Base-by-base conservation (phyloP, 2,888 invertebrate genomes). In the Drosophila sordidapex region DNA sequence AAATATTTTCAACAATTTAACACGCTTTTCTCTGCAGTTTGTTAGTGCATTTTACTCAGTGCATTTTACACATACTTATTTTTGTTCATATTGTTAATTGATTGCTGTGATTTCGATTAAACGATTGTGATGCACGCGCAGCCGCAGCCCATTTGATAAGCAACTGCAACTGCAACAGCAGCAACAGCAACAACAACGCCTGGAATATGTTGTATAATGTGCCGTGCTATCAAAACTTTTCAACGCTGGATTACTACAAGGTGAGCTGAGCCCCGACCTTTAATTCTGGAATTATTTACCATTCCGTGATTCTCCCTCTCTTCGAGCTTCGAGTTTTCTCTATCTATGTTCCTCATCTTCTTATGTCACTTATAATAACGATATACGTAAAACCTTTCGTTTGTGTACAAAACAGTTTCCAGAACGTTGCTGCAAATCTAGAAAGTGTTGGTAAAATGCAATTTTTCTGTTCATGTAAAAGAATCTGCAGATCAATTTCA, bases 161-260 rank as follows among this genome's bases (percentile, higher is more conserved):
- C 49, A 53, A 29, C 62, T 13, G 56, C 61, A 54, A 40, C 58
- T 13, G 56, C 61, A 54, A 40, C 58, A 57, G 36, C 59, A 54
- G 43, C 63, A 60, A 36, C 60, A 60, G 57, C 70, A 73, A 60
- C 61, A 78, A 77, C 78, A 82, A 87, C 89, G 71, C 73, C 78
- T 81, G 85, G 86, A 92, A 91, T 92, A 93, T 93, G 93, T 93
- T 93, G 92, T 93, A 93, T 92, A 93, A 93, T 92, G 93, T 92
- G 81, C 91, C 93, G 79, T 92, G 91, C 78, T 93, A 91, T 90
- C 93, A 92, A 88, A 93, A 93, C 81, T 92, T 91, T 90, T 91
- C 93, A 91, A 92, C 93, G 78, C 93, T 93, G 93, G 93, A 93
- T 92, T 93, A 93, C 91, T 93, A 91, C 89, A 93, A 93, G 92